Percentiles rank a stretch among this genome's conserved stretches.
Conservation (phyloP, 1,140 invertebrate species). For the Brachionus sp. region DNA sequence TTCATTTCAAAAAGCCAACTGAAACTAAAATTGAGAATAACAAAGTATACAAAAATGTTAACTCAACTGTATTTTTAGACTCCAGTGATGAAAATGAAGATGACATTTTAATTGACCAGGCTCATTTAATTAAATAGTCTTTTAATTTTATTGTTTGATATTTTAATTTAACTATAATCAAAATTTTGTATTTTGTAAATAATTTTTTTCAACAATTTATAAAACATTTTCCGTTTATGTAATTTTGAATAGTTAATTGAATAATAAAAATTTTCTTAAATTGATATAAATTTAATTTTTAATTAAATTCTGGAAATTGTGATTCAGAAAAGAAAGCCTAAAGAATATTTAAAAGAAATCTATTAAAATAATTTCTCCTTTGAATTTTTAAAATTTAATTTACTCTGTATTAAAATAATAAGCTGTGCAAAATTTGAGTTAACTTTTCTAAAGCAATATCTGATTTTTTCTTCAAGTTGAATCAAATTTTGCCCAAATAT, state of each 20-base stretch:
- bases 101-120: conserved; percentile 11
- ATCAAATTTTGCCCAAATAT: too few species aligned
- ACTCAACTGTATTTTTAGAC: conserved; percentile 26
- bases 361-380: too few species aligned
- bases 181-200: neutral
- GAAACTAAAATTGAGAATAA: conserved; percentile 26
- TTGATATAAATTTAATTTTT: too few species aligned
- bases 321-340: too few species aligned
- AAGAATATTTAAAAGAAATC: too few species aligned
- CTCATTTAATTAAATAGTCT: conserved; percentile 30
- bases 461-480: too few species aligned
- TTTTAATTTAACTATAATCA: neutral
- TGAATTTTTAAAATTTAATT: too few species aligned
- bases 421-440: too few species aligned
- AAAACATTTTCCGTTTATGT: neutral
- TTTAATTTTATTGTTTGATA: neutral
- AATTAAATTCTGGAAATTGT: too few species aligned
- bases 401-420: too few species aligned
- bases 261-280: too few species aligned
- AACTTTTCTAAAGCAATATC: too few species aligned
- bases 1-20: conserved; percentile 27
- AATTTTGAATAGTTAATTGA: neutral
- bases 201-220: neutral
- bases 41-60: conserved; percentile 8
- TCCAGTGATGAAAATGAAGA: conserved; percentile 43